These are phyloP conservation scores for Melinopterus prodromus DNA, from an alignment of 2,888 invertebrate species.

Conservation along the genomic window DNA sequence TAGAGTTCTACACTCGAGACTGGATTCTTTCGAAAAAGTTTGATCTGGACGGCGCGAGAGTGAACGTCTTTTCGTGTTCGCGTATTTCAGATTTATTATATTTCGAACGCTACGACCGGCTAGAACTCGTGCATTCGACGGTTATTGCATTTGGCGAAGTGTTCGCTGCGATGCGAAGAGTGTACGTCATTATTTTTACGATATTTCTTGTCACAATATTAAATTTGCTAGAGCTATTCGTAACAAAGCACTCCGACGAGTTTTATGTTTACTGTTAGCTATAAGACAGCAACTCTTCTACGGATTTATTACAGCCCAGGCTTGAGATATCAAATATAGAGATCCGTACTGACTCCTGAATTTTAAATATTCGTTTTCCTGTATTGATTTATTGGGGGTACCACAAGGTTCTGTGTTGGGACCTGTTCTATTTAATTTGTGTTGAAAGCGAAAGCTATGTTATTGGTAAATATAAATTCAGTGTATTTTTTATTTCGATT, in stretches of 20 bases:
- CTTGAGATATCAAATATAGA: no score
- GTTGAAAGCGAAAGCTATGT: no score
- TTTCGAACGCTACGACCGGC: not conserved
- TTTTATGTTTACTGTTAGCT: not conserved
- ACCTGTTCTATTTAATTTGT: no score
- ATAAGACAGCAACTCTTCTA: not conserved
- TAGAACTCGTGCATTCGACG: not conserved
- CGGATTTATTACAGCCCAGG: not conserved
- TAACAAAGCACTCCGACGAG: not conserved
- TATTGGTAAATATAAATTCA: no score
- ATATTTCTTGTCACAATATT: not conserved
- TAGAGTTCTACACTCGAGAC: not conserved
- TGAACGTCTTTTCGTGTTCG: not conserved
- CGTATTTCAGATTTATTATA: not conserved
- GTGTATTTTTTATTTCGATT: no score
- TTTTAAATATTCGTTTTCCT: no score
- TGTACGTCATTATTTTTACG: not conserved
- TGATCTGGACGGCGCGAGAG: not conserved
- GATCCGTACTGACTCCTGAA: no score
- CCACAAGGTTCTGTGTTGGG: no score
- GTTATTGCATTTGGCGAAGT: not conserved
- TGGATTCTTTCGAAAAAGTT: not conserved
- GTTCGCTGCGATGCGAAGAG: not conserved
- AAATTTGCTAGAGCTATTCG: not conserved
- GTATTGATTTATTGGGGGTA: no score